phyloP scores from a whole-genome alignment of 2,888 invertebrate species.

The Thera obeliscata region DNA sequence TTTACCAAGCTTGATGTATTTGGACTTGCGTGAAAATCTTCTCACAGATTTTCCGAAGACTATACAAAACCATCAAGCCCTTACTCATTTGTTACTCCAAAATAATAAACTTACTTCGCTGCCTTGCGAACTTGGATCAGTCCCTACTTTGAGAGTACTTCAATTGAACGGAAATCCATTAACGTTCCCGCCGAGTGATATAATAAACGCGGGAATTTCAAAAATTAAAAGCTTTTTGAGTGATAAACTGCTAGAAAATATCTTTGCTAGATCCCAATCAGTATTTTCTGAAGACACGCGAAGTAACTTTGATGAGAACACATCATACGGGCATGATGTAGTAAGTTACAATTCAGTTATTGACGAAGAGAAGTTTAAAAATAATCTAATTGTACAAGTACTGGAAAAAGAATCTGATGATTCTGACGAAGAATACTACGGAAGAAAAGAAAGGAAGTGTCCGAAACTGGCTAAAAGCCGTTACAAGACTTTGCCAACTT shows the following conservation, averaged over 20 bases:
- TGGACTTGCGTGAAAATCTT: constrained; percentile 87
- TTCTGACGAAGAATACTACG: constrained; percentile 58
- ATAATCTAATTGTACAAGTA: constrained; percentile 60
- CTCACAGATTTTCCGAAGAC: constrained; percentile 81
- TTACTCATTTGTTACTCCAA: constrained; percentile 87
- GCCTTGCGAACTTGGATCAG: constrained; percentile 86
- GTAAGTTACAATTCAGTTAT: constrained; percentile 73
- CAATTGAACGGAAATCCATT: constrained; percentile 86
- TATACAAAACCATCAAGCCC: constrained; percentile 82
- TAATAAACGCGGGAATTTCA: constrained; percentile 80
- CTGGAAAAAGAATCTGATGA: constrained; percentile 63
- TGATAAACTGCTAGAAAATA: constrained; percentile 61
- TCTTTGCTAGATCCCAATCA: constrained; percentile 63
- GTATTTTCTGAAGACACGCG: constrained; percentile 57
- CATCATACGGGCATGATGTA: constrained; percentile 51
- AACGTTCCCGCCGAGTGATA: constrained; percentile 80
- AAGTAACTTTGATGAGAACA: constrained; percentile 46
- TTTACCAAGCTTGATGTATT: constrained; percentile 84
- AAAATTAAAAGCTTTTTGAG: constrained; percentile 65
- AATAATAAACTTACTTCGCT: constrained; percentile 85
- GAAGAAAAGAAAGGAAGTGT: constrained; percentile 66
- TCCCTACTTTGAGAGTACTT: constrained; percentile 84
- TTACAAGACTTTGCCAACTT: constrained; percentile 65
- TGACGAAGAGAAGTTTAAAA: constrained; percentile 55
- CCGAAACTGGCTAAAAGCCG: constrained; percentile 71